Base-by-base conservation (phyloP, 2,113 vertebrate genomes). In the Cathartes aura region DNA sequence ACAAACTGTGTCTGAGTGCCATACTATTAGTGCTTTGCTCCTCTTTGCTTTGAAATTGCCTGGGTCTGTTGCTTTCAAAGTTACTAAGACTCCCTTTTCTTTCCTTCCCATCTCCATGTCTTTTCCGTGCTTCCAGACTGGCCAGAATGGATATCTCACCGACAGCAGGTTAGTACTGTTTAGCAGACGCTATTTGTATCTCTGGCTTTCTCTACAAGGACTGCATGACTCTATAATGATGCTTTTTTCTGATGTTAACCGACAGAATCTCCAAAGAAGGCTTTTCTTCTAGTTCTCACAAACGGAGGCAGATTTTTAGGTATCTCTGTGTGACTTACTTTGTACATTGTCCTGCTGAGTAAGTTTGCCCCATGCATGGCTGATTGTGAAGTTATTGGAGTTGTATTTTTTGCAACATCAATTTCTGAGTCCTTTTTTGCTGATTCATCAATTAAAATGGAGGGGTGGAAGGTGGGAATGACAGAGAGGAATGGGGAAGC, bases 81-180 rank as follows among this genome's bases (percentile, higher is more conserved):
- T 91, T 47, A 85, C 52, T 97, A 72, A 98, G 62, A 97, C 73
- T 98, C 89, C 76, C 11, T 98, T 97, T 98, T 97, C 96, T 97
- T 81, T 92, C 95, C 97, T 73, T 95, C 96, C 97, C 93, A 1
- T 60, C 60, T 67, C 79, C 15, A 1, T 38, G 62, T 30, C 62
- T 56, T 79, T 45, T 47, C 81, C 2, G 2, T 80, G 98, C 98
- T 98, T 97, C 93, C 99, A 99, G 99, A 99, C 99, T 92, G 99
- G 99, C 97, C 99, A 99, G 98, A 99, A 99, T 9, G 99, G 99
- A 98, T 99, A 99, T 98, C 99, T 99, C 98, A 99, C 98, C 23
- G 99, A 99, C 97, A 99, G 99, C 99, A 99, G 99, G 99, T 99
- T 98, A 99, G 99, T 97, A 92, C 86, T 92, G 55, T 50, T 48